Conservation (phyloP, 2,888 invertebrate genomes). For the Drosophila diplacantha region DNA sequence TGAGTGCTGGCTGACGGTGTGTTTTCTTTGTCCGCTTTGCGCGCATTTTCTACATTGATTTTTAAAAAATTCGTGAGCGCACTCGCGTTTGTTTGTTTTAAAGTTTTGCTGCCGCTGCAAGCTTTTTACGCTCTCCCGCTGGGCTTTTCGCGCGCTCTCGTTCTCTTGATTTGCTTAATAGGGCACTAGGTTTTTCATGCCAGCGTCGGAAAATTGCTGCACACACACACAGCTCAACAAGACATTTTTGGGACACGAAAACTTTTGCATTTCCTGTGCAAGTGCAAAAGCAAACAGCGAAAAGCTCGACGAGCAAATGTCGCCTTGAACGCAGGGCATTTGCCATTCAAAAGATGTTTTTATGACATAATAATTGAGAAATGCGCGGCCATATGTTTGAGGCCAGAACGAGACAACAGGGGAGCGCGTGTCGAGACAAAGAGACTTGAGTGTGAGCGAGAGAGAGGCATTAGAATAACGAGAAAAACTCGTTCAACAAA, state of each 20-base stretch:
- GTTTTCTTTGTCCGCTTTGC: conserved; percentile 51
- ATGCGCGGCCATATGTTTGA: conserved; percentile 54
- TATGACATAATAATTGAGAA: conserved; percentile 61
- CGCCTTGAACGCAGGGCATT: conserved; percentile 52
- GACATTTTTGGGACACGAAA: conserved; percentile 53
- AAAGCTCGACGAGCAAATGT: conserved; percentile 45
- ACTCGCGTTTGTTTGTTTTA: conserved; percentile 38
- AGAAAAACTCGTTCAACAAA: conserved; percentile 67
- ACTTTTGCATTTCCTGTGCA: conserved; percentile 60
- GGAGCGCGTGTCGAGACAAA: conserved; percentile 1
- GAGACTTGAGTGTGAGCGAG: conserved; percentile 9
- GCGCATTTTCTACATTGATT: conserved; percentile 48
- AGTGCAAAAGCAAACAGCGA: conserved; percentile 17
- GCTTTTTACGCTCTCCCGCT: conserved; percentile 29
- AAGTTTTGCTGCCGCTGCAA: conserved; percentile 36
- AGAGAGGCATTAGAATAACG: conserved; percentile 45
- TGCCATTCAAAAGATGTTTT: conserved; percentile 49
- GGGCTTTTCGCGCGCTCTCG: conserved; percentile 18
- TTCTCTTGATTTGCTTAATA: conserved; percentile 54
- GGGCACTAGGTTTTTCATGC: conserved; percentile 74
- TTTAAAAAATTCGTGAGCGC: conserved; percentile 24
- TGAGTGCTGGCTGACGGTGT: background rate
- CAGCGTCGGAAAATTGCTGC: conserved; percentile 63
- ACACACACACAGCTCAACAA: conserved; percentile 25
- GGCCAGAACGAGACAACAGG: conserved; percentile 8